Conservation (phyloP, 2,888 invertebrate species). For the Cetonia aurata region DNA sequence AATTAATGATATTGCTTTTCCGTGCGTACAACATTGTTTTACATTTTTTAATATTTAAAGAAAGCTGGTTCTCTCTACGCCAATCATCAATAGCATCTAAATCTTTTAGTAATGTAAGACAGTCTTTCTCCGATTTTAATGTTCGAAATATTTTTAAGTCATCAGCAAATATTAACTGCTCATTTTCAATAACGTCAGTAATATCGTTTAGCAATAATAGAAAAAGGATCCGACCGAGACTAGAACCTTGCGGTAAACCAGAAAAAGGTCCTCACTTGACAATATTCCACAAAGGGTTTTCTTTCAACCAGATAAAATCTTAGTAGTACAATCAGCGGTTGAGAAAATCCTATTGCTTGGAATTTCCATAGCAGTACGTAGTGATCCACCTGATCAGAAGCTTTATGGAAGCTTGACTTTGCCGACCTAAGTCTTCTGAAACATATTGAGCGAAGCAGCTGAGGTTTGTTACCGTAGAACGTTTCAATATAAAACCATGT, state of each 20-base stretch:
- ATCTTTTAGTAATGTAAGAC: background rate
- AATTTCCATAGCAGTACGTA: too few relatives aligned
- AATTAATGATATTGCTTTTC: background rate
- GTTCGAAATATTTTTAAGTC: background rate
- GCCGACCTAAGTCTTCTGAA: too few relatives aligned
- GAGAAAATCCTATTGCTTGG: too few relatives aligned
- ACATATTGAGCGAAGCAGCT: too few relatives aligned
- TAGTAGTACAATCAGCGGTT: too few relatives aligned
- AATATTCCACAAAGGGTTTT: too few relatives aligned
- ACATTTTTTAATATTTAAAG: background rate
- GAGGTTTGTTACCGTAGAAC: too few relatives aligned
- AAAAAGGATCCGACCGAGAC: background rate
- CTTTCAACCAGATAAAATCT: too few relatives aligned
- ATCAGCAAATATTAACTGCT: background rate
- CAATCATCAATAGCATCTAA: background rate
- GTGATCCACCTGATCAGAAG: too few relatives aligned
- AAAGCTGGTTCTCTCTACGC: background rate
- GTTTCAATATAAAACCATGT: too few relatives aligned
- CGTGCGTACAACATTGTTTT: background rate
- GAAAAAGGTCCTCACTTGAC: too few relatives aligned
- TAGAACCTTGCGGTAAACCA: background rate
- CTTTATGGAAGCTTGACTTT: too few relatives aligned
- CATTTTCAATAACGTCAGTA: background rate
- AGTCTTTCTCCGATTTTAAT: background rate
- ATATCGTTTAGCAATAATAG: background rate